Evolutionary conservation across 2,113 vertebrate species (phyloP), one percentile per base, ranked within the genome.

Genomic region (Gracilinanus agilis): DNA sequence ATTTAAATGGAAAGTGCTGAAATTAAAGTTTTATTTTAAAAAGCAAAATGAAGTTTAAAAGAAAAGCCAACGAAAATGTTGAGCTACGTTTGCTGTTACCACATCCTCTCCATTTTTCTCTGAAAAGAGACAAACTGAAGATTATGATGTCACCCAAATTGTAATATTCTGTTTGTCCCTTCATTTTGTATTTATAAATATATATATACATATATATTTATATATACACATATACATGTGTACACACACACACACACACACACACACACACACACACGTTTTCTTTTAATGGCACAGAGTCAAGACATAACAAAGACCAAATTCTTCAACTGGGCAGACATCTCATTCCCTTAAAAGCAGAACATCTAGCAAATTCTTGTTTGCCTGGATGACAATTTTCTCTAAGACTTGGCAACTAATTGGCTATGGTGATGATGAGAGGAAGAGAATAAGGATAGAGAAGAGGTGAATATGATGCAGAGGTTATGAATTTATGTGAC

Each of bases 11-110:
- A 94, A 67, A 91, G 3, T 88, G 2, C 19, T 83, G 92, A 93
- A 96, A 83, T 55, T 90, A n/a, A 92, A 94, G 21, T 93, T 21
- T 75, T 25, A 54, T 88, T 92, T 56, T 29, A 91, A 53, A 89
- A 92, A 94, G 91, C 25, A 2, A 44, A 90, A 24, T 88, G 88
- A 58, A 29, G 56, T 75, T 92, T 92, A 88, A 91, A 88, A 88
- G 56, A 34, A 90, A 96, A 95, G 55, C 0, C 67, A 90, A 90
- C n/a, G 34, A 83, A 40, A 40, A 83, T 19, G n/a, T 21, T 13
- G 13, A 75, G 34, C 34, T 75, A 25, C n/a, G 34, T 75, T 75
- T n/a, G 34, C 7, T 67, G 29, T 67, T 34, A 67, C 12, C 34
- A 75, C 3, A n/a, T 16, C 7, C 34, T n/a, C 13, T 7, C 21